Evolutionary conservation across 2,113 vertebrate species (phyloP), one percentile per base, ranked within the genome.

Genomic region (Ammospiza nelsoni): DNA sequence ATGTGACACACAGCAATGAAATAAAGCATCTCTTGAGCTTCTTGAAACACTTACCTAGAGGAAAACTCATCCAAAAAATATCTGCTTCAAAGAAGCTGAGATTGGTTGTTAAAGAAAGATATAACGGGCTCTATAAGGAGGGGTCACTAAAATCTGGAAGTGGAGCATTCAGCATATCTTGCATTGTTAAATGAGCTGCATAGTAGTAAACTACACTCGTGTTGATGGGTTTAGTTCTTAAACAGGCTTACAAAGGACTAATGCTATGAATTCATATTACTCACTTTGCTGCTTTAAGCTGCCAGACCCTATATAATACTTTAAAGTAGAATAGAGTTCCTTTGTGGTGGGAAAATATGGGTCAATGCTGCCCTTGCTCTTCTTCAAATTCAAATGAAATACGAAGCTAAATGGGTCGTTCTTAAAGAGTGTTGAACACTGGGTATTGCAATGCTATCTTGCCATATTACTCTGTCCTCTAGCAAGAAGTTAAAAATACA

Each of bases 51-150:
- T 74, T 85, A 18, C 0, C 13, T 69, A n/a, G 19, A 35, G 59
- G 17, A 84, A 91, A 86, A 62, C 13, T 71, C 5, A 12, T 20
- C 29, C 4, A 0, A 65, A 3, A 0, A 65, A 3, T n/a, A 85
- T 63, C 21, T 71, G 16, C 35, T 73, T 92, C 61, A 87, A 13
- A 54, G n/a, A 90, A 82, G 28, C 35, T 52, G 27, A 68, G 35
- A 44, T 33, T 29, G 21, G 2, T 16, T 61, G 33, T 4, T 61
- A 14, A 12, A 24, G 51, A 33, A 48, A 49, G 23, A n/a, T 1
- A 0, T 62, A 62, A 37, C 14, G 0, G 0, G 17, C 19, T 90
- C 15, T 3, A 1, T 59, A 22, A 63, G 19, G 23, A 90, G 28
- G 5, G 15, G 15, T 77, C n/a, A 18, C 1, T 81, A 21, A 93